phyloP scores from a whole-genome alignment of 2,888 invertebrate species.

The Meghimatium bilineatum region DNA sequence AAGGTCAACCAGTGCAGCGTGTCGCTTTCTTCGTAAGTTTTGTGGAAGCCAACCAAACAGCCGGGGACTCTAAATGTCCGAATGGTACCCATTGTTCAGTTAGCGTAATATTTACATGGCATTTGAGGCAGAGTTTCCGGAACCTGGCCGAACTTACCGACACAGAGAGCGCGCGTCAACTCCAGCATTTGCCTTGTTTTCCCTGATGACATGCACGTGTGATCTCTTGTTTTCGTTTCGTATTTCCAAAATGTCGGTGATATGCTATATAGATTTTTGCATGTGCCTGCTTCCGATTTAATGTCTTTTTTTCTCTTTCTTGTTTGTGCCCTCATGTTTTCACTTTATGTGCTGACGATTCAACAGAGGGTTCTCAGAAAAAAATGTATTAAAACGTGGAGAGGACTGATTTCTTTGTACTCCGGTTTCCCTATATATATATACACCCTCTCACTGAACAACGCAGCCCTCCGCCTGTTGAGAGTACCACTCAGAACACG shows the following conservation, averaged over 20 bases:
- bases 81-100: slow-evolving; percentile 40
- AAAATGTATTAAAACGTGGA: no score
- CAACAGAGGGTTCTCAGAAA: not conserved
- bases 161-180: slow-evolving; percentile 5
- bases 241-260: slow-evolving; percentile 31
- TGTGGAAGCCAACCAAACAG: slow-evolving; percentile 20
- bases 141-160: not conserved
- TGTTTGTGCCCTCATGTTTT: not conserved
- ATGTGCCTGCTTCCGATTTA: slow-evolving; percentile 22
- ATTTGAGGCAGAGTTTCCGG: slow-evolving; percentile 25
- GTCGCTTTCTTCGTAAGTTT: not conserved
- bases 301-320: no score
- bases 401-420: no score
- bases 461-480: no score
- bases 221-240: slow-evolving; percentile 31
- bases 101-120: slow-evolving; percentile 39
- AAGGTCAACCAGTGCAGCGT: slow-evolving; percentile 21
- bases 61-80: slow-evolving; percentile 20
- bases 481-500: no score
- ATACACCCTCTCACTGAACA: no score
- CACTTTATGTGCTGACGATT: not conserved
- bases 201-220: slow-evolving; percentile 28
- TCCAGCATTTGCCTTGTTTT: slow-evolving; percentile 19
- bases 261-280: slow-evolving; percentile 32
- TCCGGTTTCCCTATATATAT: no score